Evolutionary conservation across 2,888 invertebrate genomes (phyloP).

Genomic region (Cylindroiulus punctatus): DNA sequence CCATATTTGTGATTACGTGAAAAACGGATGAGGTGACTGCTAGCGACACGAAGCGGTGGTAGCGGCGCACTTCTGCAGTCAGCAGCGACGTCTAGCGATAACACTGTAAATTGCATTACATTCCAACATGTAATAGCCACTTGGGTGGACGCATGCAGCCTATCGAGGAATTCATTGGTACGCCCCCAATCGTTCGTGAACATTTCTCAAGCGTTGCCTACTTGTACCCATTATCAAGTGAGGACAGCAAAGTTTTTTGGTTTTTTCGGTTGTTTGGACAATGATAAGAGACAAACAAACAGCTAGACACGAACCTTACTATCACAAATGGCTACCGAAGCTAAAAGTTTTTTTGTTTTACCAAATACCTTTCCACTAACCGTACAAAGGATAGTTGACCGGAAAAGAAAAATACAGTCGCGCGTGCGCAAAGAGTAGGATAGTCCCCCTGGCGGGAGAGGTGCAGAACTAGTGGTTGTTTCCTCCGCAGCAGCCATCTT

Average conservation of each 20-base stretch:
- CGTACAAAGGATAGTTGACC: conserved; percentile 33
- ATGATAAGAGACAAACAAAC: conserved; percentile 45
- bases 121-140: background rate
- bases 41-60: background rate
- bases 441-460: background rate
- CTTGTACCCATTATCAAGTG: conserved; percentile 41
- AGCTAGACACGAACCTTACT: conserved; percentile 47
- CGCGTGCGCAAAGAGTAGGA: conserved; percentile 40
- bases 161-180: background rate
- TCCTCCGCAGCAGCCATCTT: conserved; percentile 1
- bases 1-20: background rate
- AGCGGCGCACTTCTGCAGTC: background rate
- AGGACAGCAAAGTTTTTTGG: conserved; percentile 35
- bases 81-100: background rate
- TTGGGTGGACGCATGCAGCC: conserved; percentile 4
- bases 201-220: background rate
- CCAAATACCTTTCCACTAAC: conserved; percentile 39
- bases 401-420: conserved; percentile 17
- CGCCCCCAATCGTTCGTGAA: conserved; percentile 30
- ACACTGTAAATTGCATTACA: background rate
- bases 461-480: conserved; percentile 30
- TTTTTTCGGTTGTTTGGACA: conserved; percentile 40
- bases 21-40: conserved; percentile 15
- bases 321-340: conserved; percentile 50
- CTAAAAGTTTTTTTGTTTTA: conserved; percentile 48